Evolutionary conservation across 37 sponge, comb jelly and placozoan genomes (phyloP), one percentile per base, ranked within the genome.

Genomic region (Aphrocallistes beatrix): DNA sequence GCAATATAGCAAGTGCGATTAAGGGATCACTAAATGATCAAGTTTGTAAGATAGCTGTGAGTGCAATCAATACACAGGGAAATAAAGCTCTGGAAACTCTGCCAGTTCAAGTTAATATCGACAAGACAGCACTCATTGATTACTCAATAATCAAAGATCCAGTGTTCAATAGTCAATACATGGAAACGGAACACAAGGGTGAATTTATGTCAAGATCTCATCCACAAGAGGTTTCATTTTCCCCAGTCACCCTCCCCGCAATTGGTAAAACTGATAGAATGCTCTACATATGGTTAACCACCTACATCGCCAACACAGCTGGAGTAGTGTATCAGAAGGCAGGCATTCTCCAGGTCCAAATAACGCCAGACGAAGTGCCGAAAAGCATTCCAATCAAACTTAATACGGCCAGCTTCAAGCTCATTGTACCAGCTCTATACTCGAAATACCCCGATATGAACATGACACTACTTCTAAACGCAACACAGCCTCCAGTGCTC

Each of bases 271-370:
- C 87, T 23, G 39, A 36, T 36, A 88, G 81, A 37, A 95, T 95
- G 95, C 37, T 95, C 86, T 92, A 90, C 50, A 50, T 95, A 13
- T 95, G 95, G 95, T 82, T 95, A 51, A 89, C 93, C 0, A 90
- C 91, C 38, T 95, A 93, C 83, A 84, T 95, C 16, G 93, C 90
- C 37, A 85, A 95, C 81, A 90, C 91, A 0, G 95, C 95, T 82
- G 93, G 90, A 0, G 86, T 84, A 51, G 95, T 95, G 9, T 95
- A 95, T 82, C 88, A 88, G 82, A 3, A 83, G 23, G 88, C 91
- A 38, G 95, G 95, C 0, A 19, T 75, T 13, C 90, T 95, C 0
- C 37, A 87, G 23, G n/a, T 25, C 69, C 9, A 8, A 32, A 42
- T 84, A n/a, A 84, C 85, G 19, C 49, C 40, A 1, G 51, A 37